phyloP scores from a whole-genome alignment of 2,797 vertebrate species.

The Otus scops region DNA sequence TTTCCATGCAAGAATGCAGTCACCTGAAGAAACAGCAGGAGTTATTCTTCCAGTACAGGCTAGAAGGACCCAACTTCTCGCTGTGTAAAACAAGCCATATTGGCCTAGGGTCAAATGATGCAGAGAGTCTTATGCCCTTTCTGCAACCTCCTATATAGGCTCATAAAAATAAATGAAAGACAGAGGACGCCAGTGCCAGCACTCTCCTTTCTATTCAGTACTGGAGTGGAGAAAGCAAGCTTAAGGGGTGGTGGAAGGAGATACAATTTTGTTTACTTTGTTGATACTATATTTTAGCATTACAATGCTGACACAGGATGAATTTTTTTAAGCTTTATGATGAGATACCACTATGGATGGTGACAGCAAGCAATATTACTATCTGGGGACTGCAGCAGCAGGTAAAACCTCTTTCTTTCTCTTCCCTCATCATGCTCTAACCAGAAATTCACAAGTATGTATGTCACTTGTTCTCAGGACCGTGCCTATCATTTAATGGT shows the following conservation, averaged over 20 bases:
- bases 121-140: neutral
- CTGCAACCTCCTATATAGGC: neutral
- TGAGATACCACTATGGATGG: neutral
- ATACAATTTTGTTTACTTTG: neutral
- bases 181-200: neutral
- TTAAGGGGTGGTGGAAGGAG: neutral
- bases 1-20: neutral
- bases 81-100: neutral
- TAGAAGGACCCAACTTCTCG: neutral
- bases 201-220: neutral
- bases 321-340: neutral
- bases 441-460: neutral
- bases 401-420: neutral
- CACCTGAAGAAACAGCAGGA: neutral
- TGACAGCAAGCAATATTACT: neutral
- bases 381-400: neutral
- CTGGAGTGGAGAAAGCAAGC: neutral
- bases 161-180: neutral
- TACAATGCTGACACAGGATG: neutral
- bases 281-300: neutral
- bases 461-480: neutral
- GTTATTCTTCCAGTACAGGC: neutral
- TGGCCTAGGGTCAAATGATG: neutral
- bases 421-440: neutral
- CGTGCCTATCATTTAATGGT: neutral